phyloP scores from a whole-genome alignment of 2,113 vertebrate genomes.

The pig (Sus scrofa) region T2T-Sscrofa CM000819.6:18067001-18067500 shows the following conservation, averaged over 20 bases:
- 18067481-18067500: constrained; percentile 77
- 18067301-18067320: constrained; percentile 64
- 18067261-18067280: constrained; percentile 58
- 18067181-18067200: not conserved
- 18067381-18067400: constrained; percentile 55
- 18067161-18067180: not conserved
- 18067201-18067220: not conserved
- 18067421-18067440: constrained; percentile 81
- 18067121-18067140: not conserved
- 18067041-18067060: not conserved
- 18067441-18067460: constrained; percentile 79
- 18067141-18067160: not conserved
- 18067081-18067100: not conserved
- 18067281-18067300: not conserved
- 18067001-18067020: not conserved
- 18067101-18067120: not conserved
- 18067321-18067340: constrained; percentile 69
- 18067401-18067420: constrained; percentile 77
- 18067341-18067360: constrained; percentile 80
- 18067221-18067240: constrained; percentile 37
- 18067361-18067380: constrained; percentile 58
- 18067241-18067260: constrained; percentile 68
- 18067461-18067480: constrained; percentile 66
- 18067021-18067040: not conserved
- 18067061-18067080: not conserved